Base-by-base conservation (phyloP, 2,888 invertebrate genomes). In the Ormyrus pomaceus region DNA sequence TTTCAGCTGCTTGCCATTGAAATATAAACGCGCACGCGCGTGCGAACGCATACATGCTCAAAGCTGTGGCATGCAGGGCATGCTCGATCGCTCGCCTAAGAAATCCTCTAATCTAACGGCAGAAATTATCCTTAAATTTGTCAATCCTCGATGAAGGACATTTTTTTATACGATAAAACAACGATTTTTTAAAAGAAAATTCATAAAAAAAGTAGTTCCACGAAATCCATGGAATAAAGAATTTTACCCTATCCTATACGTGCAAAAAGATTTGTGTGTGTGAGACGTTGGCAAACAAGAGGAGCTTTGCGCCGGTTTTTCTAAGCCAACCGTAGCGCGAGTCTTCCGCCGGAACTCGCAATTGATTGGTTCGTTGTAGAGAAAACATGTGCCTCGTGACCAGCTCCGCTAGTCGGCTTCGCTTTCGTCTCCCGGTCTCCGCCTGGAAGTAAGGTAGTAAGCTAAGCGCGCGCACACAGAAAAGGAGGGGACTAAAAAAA, bases 231-330 rank as follows among this genome's bases (percentile, higher is more conserved):
- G 61, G 0, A n/a, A n/a, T 8, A 8, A 64, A 11, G 69, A 8
- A 69, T 69, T 53, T 19, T 55, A 6, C n/a, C 68, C 48, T 34
- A 34, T 34, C 34, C 34, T 34, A 34, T 34, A 34, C 3, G 34
- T 34, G 34, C 0, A 34, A 34, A 34, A 4, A 34, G 4, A 34
- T 34, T 34, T 34, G 34, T 4, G 34, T 34, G 34, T 34, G 34
- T 34, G 34, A 2, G 34, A 34, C 34, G 34, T 3, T 34, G 34
- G 34, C 34, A 34, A 34, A 34, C 34, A 59, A 19, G 61, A 59
- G 56, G 69, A 78, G 74, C 58, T 70, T 79, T 70, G 66, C 34
- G 34, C 75, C 79, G 79, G 79, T 59, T 80, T 71, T 65, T 55
- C 50, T 34, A n/a, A 11, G 7, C 80, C 76, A 80, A 80, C 72